These are phyloP conservation scores for Pomatorhinus ruficollis DNA, from an alignment of 2,113 vertebrate genomes.

Conservation along the genomic window DNA sequence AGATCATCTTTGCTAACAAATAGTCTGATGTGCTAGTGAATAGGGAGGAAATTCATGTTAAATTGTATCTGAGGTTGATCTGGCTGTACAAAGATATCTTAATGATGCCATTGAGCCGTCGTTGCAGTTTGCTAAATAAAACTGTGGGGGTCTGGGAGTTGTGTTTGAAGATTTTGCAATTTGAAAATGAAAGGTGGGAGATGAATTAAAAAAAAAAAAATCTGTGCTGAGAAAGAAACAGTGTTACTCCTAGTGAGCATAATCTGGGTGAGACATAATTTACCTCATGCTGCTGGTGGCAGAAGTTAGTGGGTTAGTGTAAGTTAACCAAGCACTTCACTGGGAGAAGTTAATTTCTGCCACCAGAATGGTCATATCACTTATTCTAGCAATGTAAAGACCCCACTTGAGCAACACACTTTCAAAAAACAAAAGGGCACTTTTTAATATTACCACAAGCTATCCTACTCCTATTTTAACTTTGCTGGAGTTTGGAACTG, in stretches of 20 bases:
- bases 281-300: not conserved
- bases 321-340: not conserved
- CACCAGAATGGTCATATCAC: not conserved
- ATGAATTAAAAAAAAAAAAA: not conserved
- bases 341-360: not conserved
- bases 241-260: not conserved
- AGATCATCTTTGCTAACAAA: not conserved
- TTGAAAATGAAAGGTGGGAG: not conserved
- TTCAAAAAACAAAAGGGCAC: not conserved
- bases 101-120: not conserved
- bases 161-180: not conserved
- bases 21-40: not conserved
- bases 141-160: fast-evolving
- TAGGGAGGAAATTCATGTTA: not conserved
- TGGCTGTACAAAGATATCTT: not conserved
- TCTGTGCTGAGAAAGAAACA: not conserved
- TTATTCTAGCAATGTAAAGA: not conserved
- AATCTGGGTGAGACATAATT: not conserved
- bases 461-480: not conserved
- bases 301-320: not conserved
- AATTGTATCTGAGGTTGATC: not conserved
- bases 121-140: not conserved
- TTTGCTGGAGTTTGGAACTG: not conserved
- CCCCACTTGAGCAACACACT: not conserved
- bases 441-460: not conserved